These are phyloP conservation scores for Tiliqua scincoides DNA, from an alignment of 2,113 vertebrate genomes.

Conservation along the genomic window DNA sequence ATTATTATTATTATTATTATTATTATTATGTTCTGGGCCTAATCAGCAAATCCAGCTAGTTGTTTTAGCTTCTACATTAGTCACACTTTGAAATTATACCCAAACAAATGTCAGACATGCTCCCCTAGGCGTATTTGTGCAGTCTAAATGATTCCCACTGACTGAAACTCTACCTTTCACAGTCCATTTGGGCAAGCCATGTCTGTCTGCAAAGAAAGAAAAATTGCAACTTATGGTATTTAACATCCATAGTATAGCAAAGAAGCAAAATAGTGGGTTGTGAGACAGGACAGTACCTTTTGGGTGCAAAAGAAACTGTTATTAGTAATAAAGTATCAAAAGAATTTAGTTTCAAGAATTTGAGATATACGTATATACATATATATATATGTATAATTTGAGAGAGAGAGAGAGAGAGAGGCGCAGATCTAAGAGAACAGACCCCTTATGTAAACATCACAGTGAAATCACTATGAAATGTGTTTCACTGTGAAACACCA, in stretches of 20 bases:
- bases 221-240: conserved; percentile 12
- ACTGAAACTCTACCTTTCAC: conserved; percentile 14
- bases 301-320: background rate
- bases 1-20: too few species aligned
- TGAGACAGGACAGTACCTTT: background rate
- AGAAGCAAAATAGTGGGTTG: background rate
- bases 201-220: conserved; percentile 29
- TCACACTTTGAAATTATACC: conserved; percentile 34
- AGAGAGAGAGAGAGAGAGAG: too few species aligned
- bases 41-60: conserved; percentile 41
- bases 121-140: conserved; percentile 33
- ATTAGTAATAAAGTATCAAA: background rate
- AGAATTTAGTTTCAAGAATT: too few species aligned
- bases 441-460: too few species aligned
- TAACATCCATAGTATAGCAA: conserved; percentile 22
- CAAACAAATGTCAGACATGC: background rate
- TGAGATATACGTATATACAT: too few species aligned
- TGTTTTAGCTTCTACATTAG: conserved; percentile 43
- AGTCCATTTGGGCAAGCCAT: background rate
- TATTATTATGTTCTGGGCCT: conserved; percentile 37
- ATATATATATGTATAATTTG: too few species aligned
- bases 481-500: too few species aligned
- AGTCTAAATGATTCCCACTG: conserved; percentile 20
- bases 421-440: too few species aligned
- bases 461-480: too few species aligned